These are phyloP conservation scores for Ariopsis seemanni DNA, from an alignment of 2,113 vertebrate species.

Conservation along the genomic window DNA sequence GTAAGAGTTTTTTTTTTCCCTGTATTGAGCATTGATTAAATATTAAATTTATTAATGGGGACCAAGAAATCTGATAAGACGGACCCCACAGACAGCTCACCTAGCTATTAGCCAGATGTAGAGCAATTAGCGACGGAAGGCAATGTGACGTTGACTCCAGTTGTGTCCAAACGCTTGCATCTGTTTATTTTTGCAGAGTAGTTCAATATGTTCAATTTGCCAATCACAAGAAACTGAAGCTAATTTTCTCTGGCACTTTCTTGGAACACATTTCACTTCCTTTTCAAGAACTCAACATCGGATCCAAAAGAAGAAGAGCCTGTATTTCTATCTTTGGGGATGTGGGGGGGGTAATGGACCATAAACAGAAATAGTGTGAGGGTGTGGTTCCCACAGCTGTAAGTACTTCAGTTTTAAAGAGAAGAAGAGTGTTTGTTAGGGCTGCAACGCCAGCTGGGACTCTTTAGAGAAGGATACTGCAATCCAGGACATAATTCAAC, in stretches of 20 bases:
- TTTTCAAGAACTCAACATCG: not conserved
- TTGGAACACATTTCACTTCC: slow-evolving; percentile 11
- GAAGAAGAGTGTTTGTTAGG: slow-evolving; percentile 17
- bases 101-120: not conserved
- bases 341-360: not conserved
- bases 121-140: not conserved
- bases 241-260: not conserved
- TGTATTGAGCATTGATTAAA: not conserved
- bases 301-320: slow-evolving; percentile 7
- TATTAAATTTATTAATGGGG: not conserved
- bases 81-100: not conserved
- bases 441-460: slow-evolving; percentile 40
- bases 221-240: not conserved
- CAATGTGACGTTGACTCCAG: not conserved
- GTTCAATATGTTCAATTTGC: not conserved
- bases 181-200: not conserved
- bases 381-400: slow-evolving; percentile 39
- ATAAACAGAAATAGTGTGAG: slow-evolving; percentile 31
- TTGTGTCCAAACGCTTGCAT: not conserved
- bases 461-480: slow-evolving; percentile 33
- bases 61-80: not conserved
- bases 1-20: not conserved
- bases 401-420: slow-evolving; percentile 23
- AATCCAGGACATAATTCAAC: slow-evolving; percentile 37
- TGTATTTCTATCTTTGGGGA: slow-evolving; percentile 1